Conservation (phyloP, 2,797 vertebrate genomes). For the Emydoidea blandingii region DNA sequence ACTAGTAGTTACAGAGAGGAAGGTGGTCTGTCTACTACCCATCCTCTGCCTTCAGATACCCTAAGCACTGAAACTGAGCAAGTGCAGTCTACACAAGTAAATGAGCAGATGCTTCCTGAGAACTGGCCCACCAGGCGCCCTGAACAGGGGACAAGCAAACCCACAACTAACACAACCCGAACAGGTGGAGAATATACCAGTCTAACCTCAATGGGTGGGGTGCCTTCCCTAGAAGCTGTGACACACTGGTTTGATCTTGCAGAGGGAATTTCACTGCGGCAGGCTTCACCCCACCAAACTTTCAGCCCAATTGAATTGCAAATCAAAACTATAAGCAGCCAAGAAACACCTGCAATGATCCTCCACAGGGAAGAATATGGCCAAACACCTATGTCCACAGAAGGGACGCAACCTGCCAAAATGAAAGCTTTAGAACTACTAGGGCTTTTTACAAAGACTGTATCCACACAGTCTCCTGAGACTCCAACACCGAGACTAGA, state of each 20-base stretch:
- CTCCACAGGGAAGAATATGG: not conserved
- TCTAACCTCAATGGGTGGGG: not conserved
- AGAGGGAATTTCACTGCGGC: not conserved
- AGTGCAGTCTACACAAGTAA: not conserved
- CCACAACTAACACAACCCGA: not conserved
- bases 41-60: not conserved
- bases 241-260: not conserved
- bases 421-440: no score
- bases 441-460: not conserved
- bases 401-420: no score
- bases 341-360: not conserved
- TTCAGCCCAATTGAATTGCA: not conserved
- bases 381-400: not conserved
- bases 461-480: not conserved
- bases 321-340: no score
- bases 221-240: not conserved
- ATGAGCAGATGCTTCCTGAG: not conserved
- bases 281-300: not conserved
- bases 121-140: not conserved
- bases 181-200: not conserved
- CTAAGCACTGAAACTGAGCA: not conserved
- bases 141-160: not conserved
- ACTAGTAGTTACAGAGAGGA: not conserved
- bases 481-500: not conserved
- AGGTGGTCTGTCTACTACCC: not conserved